These are phyloP conservation scores for Trissonchulus sp. DNA, from an alignment of 2,888 invertebrate species.

Conservation along the genomic window DNA sequence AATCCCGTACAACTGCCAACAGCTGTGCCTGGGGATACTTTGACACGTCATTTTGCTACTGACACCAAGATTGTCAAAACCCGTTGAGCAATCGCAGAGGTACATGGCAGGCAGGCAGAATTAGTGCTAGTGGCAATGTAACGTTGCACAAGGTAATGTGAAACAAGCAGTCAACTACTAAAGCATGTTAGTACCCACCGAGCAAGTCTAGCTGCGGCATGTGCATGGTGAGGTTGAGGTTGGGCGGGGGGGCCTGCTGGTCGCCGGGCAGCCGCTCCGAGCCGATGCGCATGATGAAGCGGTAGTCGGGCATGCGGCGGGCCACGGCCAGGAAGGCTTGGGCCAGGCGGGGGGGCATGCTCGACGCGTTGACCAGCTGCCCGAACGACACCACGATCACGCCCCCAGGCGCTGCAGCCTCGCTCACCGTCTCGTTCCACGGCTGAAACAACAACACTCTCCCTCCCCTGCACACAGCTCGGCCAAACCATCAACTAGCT, in stretches of 20 bases:
- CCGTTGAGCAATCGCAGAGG: no score
- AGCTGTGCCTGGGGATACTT: no score
- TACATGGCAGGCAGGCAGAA: no score
- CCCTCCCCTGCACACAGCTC: background rate
- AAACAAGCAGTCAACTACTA: no score
- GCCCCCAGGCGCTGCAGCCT: background rate
- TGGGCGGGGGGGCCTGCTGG: conserved; percentile 39
- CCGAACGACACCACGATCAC: conserved; percentile 36
- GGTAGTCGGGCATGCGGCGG: conserved; percentile 42
- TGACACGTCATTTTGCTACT: no score
- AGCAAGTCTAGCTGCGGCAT: conserved; percentile 49
- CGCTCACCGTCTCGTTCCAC: conserved; percentile 19
- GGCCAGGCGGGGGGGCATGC: conserved; percentile 42
- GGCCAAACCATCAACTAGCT: background rate
- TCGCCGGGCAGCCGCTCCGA: conserved; percentile 42
- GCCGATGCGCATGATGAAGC: conserved; percentile 48
- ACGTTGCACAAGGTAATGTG: no score
- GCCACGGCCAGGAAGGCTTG: conserved; percentile 42
- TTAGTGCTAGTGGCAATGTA: no score
- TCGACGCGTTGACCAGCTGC: conserved; percentile 43
- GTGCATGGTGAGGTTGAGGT: conserved; percentile 48
- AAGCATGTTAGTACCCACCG: no score
- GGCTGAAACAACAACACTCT: conserved; percentile 19
- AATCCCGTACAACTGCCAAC: no score
- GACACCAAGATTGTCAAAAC: no score